These are phyloP conservation scores for Pipistrellus kuhlii DNA, from an alignment of 2,797 vertebrate species.

Conservation along the genomic window DNA sequence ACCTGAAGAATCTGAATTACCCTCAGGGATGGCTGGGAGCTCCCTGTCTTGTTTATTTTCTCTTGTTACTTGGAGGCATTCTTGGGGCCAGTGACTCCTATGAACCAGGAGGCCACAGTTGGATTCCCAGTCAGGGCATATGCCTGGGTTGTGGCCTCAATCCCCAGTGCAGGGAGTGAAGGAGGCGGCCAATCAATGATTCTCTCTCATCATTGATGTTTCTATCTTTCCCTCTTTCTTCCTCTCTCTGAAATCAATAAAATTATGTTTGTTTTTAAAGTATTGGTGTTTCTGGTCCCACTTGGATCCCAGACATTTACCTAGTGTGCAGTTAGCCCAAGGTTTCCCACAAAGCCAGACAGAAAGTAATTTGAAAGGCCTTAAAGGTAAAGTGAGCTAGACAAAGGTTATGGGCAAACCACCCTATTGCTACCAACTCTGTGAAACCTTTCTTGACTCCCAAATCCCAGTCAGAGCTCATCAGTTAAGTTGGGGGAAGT, in stretches of 20 bases:
- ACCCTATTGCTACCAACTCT: neutral
- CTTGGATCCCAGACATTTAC: neutral
- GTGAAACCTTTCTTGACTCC: neutral
- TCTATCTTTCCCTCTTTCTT: too few relatives aligned
- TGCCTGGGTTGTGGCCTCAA: too few relatives aligned
- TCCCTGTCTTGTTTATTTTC: conserved; percentile 22
- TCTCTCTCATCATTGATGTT: too few relatives aligned
- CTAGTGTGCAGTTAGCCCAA: neutral
- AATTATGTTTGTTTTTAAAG: too few relatives aligned
- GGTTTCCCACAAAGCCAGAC: neutral
- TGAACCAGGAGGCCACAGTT: too few relatives aligned
- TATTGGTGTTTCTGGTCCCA: neutral
- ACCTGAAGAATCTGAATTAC: conserved; percentile 62
- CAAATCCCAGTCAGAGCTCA: neutral
- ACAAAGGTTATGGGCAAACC: neutral
- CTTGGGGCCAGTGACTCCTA: neutral
- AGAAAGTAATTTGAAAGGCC: conserved; percentile 23
- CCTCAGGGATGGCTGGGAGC: conserved; percentile 60
- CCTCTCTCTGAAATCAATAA: too few relatives aligned
- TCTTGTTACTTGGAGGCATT: neutral
- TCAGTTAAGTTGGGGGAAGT: neutral
- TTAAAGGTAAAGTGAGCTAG: neutral
- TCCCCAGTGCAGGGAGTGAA: too few relatives aligned
- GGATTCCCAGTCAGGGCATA: too few relatives aligned
- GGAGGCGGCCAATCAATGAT: too few relatives aligned